A percentile compares a stretch with the other conserved stretches of the same genome.
Evolutionary conservation across 2,113 vertebrate species (phyloP).

Genomic region (Pomatorhinus ruficollis): DNA sequence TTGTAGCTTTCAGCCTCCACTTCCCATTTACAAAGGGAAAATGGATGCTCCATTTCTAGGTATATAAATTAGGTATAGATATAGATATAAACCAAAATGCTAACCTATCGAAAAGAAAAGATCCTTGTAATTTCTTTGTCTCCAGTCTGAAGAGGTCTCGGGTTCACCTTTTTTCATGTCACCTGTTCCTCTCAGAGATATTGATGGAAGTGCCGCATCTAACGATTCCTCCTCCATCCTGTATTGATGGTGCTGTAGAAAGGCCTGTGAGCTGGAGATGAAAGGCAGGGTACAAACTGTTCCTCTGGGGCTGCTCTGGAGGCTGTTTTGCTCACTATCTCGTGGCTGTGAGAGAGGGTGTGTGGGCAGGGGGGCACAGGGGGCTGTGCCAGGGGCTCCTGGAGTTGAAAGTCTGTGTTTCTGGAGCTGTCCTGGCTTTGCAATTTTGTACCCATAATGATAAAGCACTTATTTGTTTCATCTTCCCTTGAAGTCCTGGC

Average conservation of each 20-base stretch:
- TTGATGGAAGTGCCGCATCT: slow-evolving; percentile 49
- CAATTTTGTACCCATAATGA: neutral
- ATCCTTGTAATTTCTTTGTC: slow-evolving; percentile 54
- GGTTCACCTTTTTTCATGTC: slow-evolving; percentile 44
- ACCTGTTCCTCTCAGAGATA: slow-evolving; percentile 41
- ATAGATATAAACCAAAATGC: slow-evolving; percentile 33
- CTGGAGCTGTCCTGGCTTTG: neutral
- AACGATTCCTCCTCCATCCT: slow-evolving; percentile 37
- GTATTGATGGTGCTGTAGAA: slow-evolving; percentile 47
- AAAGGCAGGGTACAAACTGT: slow-evolving; percentile 3
- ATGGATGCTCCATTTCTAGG: neutral
- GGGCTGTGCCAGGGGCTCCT: rapidly evolving
- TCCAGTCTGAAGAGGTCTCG: slow-evolving; percentile 17
- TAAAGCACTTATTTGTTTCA: neutral
- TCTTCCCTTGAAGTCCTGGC: neutral
- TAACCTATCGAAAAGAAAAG: slow-evolving; percentile 17
- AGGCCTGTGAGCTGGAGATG: neutral
- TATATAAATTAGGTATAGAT: slow-evolving; percentile 33
- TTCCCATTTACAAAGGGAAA: slow-evolving; percentile 42
- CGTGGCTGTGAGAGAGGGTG: neutral
- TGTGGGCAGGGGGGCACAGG: neutral
- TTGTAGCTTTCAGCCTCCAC: slow-evolving; percentile 36
- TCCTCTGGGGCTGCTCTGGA: neutral
- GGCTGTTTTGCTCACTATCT: neutral
- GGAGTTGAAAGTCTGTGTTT: neutral